A percentile compares a stretch with the other conserved stretches of the same genome.
Evolutionary conservation across 2,888 invertebrate species (phyloP).

Genomic region (Dugesia japonica): DNA sequence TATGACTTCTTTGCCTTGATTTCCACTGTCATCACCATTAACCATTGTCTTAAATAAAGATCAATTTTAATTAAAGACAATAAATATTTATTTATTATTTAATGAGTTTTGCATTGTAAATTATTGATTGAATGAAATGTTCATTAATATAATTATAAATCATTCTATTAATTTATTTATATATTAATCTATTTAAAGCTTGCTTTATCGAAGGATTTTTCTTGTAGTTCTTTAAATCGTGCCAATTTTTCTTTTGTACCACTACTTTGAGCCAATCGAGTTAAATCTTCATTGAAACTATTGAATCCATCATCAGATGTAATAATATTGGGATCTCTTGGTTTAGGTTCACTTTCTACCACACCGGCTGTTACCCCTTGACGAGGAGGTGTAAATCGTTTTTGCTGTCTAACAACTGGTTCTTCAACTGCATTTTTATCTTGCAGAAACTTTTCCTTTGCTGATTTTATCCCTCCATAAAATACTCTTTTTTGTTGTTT

Average conservation of each 20-base stretch:
- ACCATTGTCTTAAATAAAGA: too few species aligned
- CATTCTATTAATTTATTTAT: too few species aligned
- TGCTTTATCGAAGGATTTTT: not conserved
- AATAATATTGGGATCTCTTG: slow-evolving; percentile 29
- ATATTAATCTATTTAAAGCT: too few species aligned
- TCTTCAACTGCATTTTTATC: not conserved
- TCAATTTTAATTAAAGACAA: too few species aligned
- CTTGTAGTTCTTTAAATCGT: slow-evolving; percentile 27
- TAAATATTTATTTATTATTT: too few species aligned
- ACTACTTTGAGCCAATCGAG: not conserved
- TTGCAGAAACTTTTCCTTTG: slow-evolving; percentile 16
- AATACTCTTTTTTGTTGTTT: slow-evolving; percentile 2
- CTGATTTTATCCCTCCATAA: slow-evolving; percentile 13
- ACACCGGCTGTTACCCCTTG: slow-evolving; percentile 28
- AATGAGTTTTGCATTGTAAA: too few species aligned
- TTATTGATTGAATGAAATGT: too few species aligned
- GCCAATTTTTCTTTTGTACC: slow-evolving; percentile 23
- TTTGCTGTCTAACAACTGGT: not conserved
- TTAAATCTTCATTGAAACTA: slow-evolving; percentile 21
- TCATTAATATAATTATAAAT: too few species aligned
- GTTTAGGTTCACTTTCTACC: slow-evolving; percentile 30
- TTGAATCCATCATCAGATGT: slow-evolving; percentile 8
- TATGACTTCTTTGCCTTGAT: not conserved
- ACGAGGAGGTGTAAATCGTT: slow-evolving; percentile 33
- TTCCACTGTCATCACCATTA: not conserved